Conservation (phyloP, 2,797 vertebrate genomes). For the Smutsia gigantea region DNA sequence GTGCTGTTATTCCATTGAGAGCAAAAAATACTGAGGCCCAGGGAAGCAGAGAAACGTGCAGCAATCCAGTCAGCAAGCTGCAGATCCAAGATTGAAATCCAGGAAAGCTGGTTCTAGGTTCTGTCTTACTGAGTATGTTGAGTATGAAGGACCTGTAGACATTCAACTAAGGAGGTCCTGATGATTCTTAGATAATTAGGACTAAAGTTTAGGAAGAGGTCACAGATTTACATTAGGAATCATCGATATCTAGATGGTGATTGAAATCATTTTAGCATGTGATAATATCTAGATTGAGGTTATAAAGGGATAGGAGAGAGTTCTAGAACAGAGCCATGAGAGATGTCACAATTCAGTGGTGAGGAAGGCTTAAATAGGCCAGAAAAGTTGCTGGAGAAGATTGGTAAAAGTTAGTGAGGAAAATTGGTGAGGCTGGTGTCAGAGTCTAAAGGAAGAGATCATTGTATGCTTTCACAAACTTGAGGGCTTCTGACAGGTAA, state of each 20-base stretch:
- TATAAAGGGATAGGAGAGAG: background rate
- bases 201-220: background rate
- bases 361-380: background rate
- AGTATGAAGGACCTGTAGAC: background rate
- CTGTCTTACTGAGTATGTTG: background rate
- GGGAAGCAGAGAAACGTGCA: rapidly evolving
- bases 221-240: background rate
- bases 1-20: background rate
- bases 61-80: background rate
- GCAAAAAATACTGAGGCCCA: background rate
- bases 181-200: too few relatives aligned
- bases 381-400: background rate
- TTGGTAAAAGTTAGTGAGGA: background rate
- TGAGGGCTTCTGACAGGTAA: background rate
- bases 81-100: background rate
- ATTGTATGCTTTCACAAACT: background rate
- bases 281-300: background rate
- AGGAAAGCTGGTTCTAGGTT: too few relatives aligned
- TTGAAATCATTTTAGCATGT: background rate
- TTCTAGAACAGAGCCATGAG: too few relatives aligned
- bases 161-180: too few relatives aligned
- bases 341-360: background rate
- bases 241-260: background rate
- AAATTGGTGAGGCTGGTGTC: too few relatives aligned
- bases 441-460: background rate